phyloP scores from a whole-genome alignment of 2,888 invertebrate species.

The Ophraella communa region DNA sequence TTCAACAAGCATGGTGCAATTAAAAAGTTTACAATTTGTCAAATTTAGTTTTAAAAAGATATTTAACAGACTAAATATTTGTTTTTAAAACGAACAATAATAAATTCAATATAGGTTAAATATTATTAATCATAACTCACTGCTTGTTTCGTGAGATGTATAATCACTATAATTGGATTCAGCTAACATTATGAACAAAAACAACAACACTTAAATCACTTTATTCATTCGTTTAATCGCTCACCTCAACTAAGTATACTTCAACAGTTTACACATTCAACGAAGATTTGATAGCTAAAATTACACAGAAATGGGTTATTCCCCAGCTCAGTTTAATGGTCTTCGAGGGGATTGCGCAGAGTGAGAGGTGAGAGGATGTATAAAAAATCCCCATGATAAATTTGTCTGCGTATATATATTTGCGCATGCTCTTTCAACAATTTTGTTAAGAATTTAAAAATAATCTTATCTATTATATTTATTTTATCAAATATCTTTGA shows the following conservation, averaged over 20 bases:
- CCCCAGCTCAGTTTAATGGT: constrained; percentile 35
- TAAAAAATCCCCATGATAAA: constrained; percentile 39
- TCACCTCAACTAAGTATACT: constrained; percentile 9
- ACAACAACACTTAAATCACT: constrained; percentile 5
- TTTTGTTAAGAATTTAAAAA: constrained; percentile 1
- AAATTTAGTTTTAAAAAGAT: too few relatives aligned
- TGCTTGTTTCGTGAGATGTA: constrained; percentile 19
- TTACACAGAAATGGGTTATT: constrained; percentile 37
- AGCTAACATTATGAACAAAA: constrained; percentile 9
- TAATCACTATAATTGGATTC: constrained; percentile 11
- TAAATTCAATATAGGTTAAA: not conserved
- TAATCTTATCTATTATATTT: constrained; percentile 12
- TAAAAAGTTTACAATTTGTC: too few relatives aligned
- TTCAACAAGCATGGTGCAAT: too few relatives aligned
- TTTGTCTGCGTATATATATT: constrained; percentile 16
- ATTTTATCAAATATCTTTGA: not conserved
- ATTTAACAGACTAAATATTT: not conserved
- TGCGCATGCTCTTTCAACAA: constrained; percentile 25
- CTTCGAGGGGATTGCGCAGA: constrained; percentile 29
- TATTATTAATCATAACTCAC: constrained; percentile 14
- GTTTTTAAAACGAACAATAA: not conserved
- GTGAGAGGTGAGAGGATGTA: constrained; percentile 28
- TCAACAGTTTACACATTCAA: not conserved
- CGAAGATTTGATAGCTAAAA: constrained; percentile 13
- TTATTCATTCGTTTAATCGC: not conserved